Evolutionary conservation across 1,140 invertebrate genomes (phyloP).

Genomic region (Kradibia gibbosae): DNA sequence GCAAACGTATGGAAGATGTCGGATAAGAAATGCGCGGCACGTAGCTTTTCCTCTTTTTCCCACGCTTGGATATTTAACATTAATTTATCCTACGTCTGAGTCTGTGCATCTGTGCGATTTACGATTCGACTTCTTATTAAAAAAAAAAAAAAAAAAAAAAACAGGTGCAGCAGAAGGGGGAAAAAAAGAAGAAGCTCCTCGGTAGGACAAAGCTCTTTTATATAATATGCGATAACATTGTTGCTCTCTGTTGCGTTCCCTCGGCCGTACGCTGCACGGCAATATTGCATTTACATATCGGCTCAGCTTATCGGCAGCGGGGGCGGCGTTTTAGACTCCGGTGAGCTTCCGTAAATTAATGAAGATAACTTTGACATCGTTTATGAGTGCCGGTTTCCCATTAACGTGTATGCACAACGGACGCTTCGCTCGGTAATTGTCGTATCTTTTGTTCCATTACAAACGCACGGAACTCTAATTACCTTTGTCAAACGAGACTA

Average conservation of each 20-base stretch:
- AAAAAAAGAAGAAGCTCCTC: not conserved
- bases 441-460: slow-evolving; percentile 44
- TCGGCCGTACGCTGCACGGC: not conserved
- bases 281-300: slow-evolving; percentile 48
- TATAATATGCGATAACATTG: slow-evolving; percentile 46
- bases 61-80: not conserved
- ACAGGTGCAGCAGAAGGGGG: not conserved
- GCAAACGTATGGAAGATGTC: not conserved
- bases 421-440: slow-evolving; percentile 41
- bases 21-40: not conserved
- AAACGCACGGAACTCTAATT: slow-evolving; percentile 33
- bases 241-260: slow-evolving; percentile 18
- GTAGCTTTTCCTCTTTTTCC: not conserved
- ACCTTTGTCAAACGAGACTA: slow-evolving; percentile 42
- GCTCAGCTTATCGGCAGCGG: slow-evolving; percentile 22
- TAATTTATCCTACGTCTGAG: slow-evolving; percentile 14
- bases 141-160: not conserved
- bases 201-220: slow-evolving; percentile 37
- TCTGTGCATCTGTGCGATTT: not conserved
- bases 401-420: slow-evolving; percentile 24
- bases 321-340: not conserved
- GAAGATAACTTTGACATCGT: slow-evolving; percentile 49
- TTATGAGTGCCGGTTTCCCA: not conserved
- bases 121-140: not conserved
- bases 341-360: slow-evolving; percentile 45